Percentiles rank a stretch among this genome's conserved stretches.
Evolutionary conservation across 2,113 vertebrate species (phyloP).

Genomic region (Epinephelus fuscoguttatus): DNA sequence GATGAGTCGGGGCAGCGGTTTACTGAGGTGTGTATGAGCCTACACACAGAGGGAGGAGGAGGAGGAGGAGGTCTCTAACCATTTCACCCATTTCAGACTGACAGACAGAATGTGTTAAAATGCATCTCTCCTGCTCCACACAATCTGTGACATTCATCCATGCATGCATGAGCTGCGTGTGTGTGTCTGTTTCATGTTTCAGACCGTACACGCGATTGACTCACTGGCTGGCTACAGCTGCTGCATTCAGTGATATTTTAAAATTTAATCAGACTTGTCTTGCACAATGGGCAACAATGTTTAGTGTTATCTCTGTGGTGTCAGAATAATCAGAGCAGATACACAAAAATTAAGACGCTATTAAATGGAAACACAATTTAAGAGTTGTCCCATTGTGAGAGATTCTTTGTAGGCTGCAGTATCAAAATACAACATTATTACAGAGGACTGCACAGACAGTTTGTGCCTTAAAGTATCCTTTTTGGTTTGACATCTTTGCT

Average conservation of each 20-base stretch:
- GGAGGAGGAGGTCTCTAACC: neutral
- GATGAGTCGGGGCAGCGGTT: constrained; percentile 41
- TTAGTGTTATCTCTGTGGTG: neutral
- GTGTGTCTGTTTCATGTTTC: constrained; percentile 32
- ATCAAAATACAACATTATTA: neutral
- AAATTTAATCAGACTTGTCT: neutral
- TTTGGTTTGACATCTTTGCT: neutral
- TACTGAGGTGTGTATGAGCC: constrained; percentile 46
- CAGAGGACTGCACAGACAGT: neutral
- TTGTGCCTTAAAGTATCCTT: neutral
- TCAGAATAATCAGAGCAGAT: neutral
- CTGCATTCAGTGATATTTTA: constrained; percentile 20
- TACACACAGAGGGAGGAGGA: neutral
- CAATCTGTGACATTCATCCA: constrained; percentile 33
- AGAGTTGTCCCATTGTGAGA: neutral
- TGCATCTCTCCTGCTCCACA: constrained; percentile 22
- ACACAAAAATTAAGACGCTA: neutral
- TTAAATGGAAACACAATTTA: neutral
- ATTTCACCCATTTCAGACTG: constrained; percentile 29
- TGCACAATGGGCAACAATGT: neutral
- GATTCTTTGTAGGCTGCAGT: neutral
- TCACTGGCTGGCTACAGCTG: constrained; percentile 3
- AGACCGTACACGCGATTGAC: neutral
- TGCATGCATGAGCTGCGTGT: constrained; percentile 28
- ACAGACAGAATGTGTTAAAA: constrained; percentile 45